Evolutionary conservation across 2,888 invertebrate species (phyloP).

Genomic region (Rotaria magnacalcarata): DNA sequence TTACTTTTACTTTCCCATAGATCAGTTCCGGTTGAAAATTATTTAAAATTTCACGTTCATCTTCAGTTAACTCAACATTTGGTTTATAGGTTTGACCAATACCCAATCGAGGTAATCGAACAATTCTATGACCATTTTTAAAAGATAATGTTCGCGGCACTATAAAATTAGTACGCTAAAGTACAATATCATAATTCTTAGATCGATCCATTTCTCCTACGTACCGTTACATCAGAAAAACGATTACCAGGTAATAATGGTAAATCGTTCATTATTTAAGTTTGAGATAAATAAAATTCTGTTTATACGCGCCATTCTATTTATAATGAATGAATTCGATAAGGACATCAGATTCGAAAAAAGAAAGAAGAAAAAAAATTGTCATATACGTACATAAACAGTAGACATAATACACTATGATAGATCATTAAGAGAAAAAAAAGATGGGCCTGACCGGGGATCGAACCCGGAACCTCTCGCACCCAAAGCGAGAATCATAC

Average conservation of each 20-base stretch:
- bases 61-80: conserved; percentile 55
- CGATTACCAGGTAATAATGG: not conserved
- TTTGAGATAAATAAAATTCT: not conserved
- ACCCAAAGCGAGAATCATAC: conserved; percentile 31
- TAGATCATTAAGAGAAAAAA: not conserved
- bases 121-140: conserved; percentile 57
- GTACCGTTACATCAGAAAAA: not conserved
- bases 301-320: not conserved
- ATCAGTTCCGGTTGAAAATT: conserved; percentile 59
- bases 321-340: not conserved
- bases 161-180: conserved; percentile 8
- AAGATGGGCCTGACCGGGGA: conserved; percentile 27
- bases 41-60: conserved; percentile 57
- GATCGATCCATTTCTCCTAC: not conserved
- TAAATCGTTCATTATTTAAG: not conserved
- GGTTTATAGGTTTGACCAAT: conserved; percentile 53
- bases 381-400: too few species aligned
- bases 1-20: conserved; percentile 59
- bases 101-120: conserved; percentile 53
- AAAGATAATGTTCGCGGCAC: conserved; percentile 55
- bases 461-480: conserved; percentile 31
- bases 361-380: too few species aligned
- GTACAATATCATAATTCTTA: not conserved
- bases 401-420: not conserved
- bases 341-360: not conserved